Evolutionary conservation across 64 coral and sea anemone species (phyloP), one percentile per base, ranked within the genome.

Genomic region (Stylophora pistillata): DNA sequence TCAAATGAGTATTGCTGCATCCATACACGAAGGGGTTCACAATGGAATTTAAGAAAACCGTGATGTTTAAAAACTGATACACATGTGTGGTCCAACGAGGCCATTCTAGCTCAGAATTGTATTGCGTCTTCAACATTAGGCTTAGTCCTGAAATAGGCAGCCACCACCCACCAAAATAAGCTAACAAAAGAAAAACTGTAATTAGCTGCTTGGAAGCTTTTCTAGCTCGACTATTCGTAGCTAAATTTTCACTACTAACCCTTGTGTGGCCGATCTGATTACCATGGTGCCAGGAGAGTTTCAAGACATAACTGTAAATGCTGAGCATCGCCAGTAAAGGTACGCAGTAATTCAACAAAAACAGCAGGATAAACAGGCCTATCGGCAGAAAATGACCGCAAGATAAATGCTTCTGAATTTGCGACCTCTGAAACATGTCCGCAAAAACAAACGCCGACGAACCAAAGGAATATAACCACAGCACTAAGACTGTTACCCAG

Each of bases 1-100:
- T 78, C 7, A 78, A 78, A 15, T 56, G 76, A 5, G 11, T 78
- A 54, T 78, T 78, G 53, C 76, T 78, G 76, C 29, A 78, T 13
- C 53, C n/a, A 17, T 78, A 78, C 9, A 78, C 6, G 21, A 52
- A 26, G 23, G 54, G n/a, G 52, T 58, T 25, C 11, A 79, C 27
- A 28, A 30, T 53, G 4, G 55, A 25, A 55, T 30, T 56, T 1
- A 27, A 79, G 26, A 79, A 58, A 31, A 37, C 16, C 73, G 53
- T 17, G 2, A 53, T 18, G 17, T 10, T 53, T 54, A 53, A 52
- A 53, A 53, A 53, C 23, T 37, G 73, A 52, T 75, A 74, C 32
- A 47, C 28, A 21, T 9, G 26, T 33, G 20, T 16, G 6, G 76
- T 58, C 76, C 76, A 78, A 25, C 27, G 15, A 14, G 53, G 26